A percentile compares a stretch with the other conserved stretches of the same genome.
These are phyloP conservation scores for Drosophila melanosoma DNA, from an alignment of 2,888 invertebrate species.

Conservation along the genomic window DNA sequence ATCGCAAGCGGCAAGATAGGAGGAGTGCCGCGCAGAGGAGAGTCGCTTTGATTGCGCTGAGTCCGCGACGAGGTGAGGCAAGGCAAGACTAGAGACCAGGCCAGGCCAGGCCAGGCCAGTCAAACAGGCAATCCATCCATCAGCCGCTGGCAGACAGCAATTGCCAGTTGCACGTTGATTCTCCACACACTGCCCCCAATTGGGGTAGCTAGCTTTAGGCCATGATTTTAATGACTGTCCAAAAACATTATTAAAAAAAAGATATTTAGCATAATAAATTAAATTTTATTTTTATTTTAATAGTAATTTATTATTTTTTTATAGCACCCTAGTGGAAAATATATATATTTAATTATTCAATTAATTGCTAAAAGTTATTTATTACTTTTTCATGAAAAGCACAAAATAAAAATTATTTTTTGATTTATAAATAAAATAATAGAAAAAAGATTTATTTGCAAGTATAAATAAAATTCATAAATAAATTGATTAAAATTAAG, in stretches of 20 bases:
- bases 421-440: background rate
- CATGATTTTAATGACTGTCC: background rate
- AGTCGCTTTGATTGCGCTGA: constrained; percentile 3
- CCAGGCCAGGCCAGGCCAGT: constrained; percentile 52
- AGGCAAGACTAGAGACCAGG: constrained; percentile 1
- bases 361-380: background rate
- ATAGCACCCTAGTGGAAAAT: fast-evolving
- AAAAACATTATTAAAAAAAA: background rate
- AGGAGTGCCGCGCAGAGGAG: constrained; percentile 3
- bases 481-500: background rate
- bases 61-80: constrained; percentile 36
- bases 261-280: background rate
- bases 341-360: fast-evolving
- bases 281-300: background rate
- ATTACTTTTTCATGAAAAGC: background rate
- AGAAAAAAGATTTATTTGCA: background rate
- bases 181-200: constrained; percentile 42
- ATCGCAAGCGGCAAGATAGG: constrained; percentile 38
- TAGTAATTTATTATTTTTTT: background rate
- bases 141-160: constrained; percentile 76
- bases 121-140: constrained; percentile 81
- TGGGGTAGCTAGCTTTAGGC: constrained; percentile 7
- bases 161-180: constrained; percentile 66
- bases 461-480: background rate
- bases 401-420: background rate